Evolutionary conservation across 92 coral and sea anemone genomes (phyloP).

Genomic region (Palythoa heliodiscus): DNA sequence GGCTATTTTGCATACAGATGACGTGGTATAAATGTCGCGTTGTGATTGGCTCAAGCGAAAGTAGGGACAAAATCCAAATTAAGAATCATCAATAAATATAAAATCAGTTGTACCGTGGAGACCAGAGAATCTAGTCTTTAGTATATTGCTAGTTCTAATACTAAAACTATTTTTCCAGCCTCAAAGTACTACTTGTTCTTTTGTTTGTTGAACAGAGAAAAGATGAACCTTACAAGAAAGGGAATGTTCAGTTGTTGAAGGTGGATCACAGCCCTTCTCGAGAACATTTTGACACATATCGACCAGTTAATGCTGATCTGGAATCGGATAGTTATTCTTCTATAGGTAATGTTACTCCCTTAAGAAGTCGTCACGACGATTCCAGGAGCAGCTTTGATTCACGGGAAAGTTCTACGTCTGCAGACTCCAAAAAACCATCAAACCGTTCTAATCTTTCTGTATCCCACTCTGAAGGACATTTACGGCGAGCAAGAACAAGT

Average conservation of each 20-base stretch:
- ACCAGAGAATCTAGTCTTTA: too few species aligned
- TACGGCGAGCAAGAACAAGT: constrained; percentile 60
- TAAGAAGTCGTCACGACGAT: constrained; percentile 69
- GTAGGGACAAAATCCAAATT: too few species aligned
- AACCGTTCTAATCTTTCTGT: constrained; percentile 24
- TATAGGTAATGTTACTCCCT: constrained; percentile 49
- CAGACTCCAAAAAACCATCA: constrained; percentile 57
- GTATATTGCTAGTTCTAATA: too few species aligned
- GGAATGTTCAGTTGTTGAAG: constrained; percentile 77
- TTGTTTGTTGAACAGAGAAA: constrained; percentile 65
- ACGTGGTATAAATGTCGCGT: too few species aligned
- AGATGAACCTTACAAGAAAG: constrained; percentile 68
- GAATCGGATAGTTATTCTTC: constrained; percentile 45
- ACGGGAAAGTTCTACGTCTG: constrained; percentile 84
- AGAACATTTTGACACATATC: constrained; percentile 65
- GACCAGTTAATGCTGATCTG: constrained; percentile 54
- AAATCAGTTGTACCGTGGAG: too few species aligned
- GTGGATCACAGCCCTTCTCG: constrained; percentile 68
- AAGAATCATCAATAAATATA: too few species aligned
- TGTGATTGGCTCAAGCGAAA: too few species aligned
- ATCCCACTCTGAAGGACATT: constrained; percentile 70
- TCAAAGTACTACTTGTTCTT: not conserved
- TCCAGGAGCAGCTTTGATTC: constrained; percentile 70
- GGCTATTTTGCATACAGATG: too few species aligned
- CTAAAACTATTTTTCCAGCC: not conserved